Base-by-base conservation (phyloP, 2,797 vertebrate species). In the Muraenolepis orangiensis region DNA sequence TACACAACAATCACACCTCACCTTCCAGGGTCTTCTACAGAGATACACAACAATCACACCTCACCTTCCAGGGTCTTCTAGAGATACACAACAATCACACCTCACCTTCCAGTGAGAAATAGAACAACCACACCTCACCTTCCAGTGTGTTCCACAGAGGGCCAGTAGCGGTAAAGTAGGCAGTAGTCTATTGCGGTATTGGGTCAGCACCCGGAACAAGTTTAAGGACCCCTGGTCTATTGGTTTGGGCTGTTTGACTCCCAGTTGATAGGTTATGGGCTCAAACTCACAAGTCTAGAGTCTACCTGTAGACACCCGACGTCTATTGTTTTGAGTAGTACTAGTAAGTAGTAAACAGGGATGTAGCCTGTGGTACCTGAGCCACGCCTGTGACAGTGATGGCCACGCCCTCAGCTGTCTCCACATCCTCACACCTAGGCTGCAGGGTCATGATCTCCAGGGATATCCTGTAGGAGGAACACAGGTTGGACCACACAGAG, bases 371-470 rank as follows among this genome's bases (percentile, higher is more conserved):
- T 64, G 23, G 94, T 94, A 98, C 97, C 96, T 98, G 97, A 89
- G 97, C 97, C 90, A 98, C 96, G 82, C 96, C 97, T 32, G 97
- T 98, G 92, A 98, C 97, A 86, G 97, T 98, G 94, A 99, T 95
- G 93, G 96, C 97, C 78, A 98, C 97, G 76, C 97, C 97, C 92
- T 98, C 97, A 76, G 96, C 96, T 34, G 96, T 98, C 94, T 98
- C 97, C 94, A 98, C 96, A 80, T 97, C 95, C 93, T 99, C 97
- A 91, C 97, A 99, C 78, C 94, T 94, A 74, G 97, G 97, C 92
- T 97, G 95, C 90, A 98, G 94, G 84, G 97, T 98, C 97, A 98
- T 98, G 92, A 98, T 96, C 94, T 97, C 97, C 85, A 98, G 92
- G 82, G 96, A 96, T 90, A 99, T 95, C 94, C 97, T 98, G 87